phyloP scores from a whole-genome alignment of 1,140 invertebrate genomes.

The Trypoxylus dichotomus region DNA sequence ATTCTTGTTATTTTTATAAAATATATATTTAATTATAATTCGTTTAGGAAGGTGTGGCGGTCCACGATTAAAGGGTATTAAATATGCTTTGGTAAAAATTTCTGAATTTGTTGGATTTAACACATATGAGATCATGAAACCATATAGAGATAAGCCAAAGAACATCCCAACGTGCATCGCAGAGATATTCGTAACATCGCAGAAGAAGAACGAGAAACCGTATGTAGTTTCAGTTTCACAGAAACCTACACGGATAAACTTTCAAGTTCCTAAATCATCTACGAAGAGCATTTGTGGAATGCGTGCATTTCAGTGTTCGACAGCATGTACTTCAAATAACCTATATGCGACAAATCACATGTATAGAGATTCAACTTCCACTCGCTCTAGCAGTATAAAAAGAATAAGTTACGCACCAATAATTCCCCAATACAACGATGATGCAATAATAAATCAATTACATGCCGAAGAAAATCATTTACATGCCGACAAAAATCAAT shows the following conservation, averaged over 20 bases:
- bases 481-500: too few species aligned
- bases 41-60: not conserved
- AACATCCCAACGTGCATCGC: not conserved
- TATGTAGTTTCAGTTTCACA: not conserved
- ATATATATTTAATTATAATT: not conserved
- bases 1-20: not conserved
- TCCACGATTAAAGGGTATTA: not conserved
- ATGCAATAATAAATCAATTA: too few species aligned
- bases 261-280: not conserved
- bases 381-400: too few species aligned
- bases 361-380: too few species aligned
- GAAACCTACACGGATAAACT: not conserved
- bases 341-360: too few species aligned
- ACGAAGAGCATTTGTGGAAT: not conserved
- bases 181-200: not conserved
- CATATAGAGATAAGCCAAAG: not conserved
- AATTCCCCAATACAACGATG: too few species aligned
- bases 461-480: too few species aligned
- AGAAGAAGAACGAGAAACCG: not conserved
- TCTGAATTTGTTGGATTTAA: conserved; percentile 2
- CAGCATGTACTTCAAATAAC: too few species aligned
- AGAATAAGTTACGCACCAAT: too few species aligned
- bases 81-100: conserved; percentile 10
- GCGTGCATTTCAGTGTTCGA: not conserved
- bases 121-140: conserved; percentile 1